These are phyloP conservation scores for Artemisiospiza belli DNA, from an alignment of 2,113 vertebrate genomes.

Conservation along the genomic window DNA sequence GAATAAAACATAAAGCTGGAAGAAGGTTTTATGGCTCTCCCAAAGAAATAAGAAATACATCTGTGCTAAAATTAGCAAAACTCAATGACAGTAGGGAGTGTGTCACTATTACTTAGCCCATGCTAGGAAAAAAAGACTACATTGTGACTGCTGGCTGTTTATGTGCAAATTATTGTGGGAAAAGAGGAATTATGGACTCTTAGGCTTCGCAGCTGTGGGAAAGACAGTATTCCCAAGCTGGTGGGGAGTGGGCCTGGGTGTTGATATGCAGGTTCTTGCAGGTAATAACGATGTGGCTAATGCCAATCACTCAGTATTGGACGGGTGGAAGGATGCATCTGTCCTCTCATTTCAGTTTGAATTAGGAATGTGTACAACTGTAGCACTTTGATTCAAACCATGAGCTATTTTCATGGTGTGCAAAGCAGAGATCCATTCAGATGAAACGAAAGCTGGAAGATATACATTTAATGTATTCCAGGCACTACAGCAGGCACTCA, in stretches of 20 bases:
- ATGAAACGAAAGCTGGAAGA: not conserved
- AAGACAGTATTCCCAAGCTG: not conserved
- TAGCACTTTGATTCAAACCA: not conserved
- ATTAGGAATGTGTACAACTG: not conserved
- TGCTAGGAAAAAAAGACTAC: slow-evolving; percentile 32
- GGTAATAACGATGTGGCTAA: not conserved
- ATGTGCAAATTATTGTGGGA: slow-evolving; percentile 43
- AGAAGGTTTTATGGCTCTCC: slow-evolving; percentile 66
- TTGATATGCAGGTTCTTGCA: not conserved
- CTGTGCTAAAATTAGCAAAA: slow-evolving; percentile 66
- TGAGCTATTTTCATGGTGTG: not conserved
- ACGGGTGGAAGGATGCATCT: not conserved
- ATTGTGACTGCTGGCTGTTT: slow-evolving; percentile 46
- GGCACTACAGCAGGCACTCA: not conserved
- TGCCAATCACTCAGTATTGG: not conserved
- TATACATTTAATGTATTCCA: not conserved
- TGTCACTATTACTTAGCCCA: slow-evolving; percentile 39
- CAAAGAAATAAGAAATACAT: slow-evolving; percentile 62
- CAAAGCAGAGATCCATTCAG: not conserved
- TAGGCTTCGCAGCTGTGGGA: slow-evolving; percentile 36
- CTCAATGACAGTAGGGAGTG: slow-evolving; percentile 30
- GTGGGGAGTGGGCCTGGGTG: not conserved
- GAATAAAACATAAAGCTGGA: slow-evolving; percentile 72
- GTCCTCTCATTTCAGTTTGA: not conserved
- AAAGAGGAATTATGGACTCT: slow-evolving; percentile 54